Evolutionary conservation across 2,113 vertebrate genomes (phyloP).

Genomic region (Myotis lucifugus): DNA sequence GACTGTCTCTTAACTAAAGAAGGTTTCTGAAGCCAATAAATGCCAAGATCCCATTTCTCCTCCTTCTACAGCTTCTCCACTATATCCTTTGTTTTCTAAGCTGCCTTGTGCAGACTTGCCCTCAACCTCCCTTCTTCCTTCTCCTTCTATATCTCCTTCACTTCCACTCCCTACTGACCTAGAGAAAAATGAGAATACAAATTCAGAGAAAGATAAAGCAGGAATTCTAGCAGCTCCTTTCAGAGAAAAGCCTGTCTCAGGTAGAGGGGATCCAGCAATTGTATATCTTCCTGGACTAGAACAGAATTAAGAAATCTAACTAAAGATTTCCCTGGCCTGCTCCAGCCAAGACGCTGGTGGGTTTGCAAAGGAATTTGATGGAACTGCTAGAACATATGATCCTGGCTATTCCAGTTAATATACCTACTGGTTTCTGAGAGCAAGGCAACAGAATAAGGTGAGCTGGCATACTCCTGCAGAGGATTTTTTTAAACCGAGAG

Average conservation of each 20-base stretch:
- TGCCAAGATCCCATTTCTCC: neutral
- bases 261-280: neutral
- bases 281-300: neutral
- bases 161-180: neutral
- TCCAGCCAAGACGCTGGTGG: neutral
- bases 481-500: neutral
- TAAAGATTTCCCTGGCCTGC: neutral
- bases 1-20: neutral
- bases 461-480: neutral
- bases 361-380: neutral
- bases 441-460: neutral
- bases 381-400: neutral
- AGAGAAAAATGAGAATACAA: neutral
- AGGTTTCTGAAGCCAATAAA: neutral
- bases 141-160: neutral
- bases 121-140: neutral
- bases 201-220: neutral
- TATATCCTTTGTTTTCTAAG: neutral
- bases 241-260: neutral
- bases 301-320: neutral
- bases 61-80: neutral
- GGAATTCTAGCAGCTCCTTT: neutral
- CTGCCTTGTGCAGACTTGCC: neutral
- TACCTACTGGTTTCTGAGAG: neutral
- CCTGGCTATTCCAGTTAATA: neutral